A percentile compares a stretch with the other conserved stretches of the same genome.
Evolutionary conservation across 2,797 vertebrate genomes (phyloP).

Genomic region (Delichon dasypus): DNA sequence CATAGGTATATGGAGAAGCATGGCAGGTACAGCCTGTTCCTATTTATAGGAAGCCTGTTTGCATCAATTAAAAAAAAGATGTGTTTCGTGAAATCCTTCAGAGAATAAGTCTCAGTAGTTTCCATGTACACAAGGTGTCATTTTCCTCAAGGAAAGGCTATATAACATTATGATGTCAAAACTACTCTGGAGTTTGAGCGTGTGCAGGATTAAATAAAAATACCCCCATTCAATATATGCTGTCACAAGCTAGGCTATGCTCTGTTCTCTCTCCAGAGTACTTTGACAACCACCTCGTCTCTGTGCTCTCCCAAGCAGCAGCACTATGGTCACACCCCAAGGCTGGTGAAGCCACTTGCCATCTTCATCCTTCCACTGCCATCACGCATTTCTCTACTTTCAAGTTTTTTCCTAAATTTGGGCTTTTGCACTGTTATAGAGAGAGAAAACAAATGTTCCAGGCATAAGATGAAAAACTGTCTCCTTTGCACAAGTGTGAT

Average conservation of each 20-base stretch:
- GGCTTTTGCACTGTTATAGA: neutral
- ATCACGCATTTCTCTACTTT: neutral
- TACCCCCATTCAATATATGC: neutral
- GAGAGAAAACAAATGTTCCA: neutral
- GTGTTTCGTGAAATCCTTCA: neutral
- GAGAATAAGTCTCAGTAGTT: neutral
- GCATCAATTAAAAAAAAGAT: neutral
- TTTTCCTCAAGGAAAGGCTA: neutral
- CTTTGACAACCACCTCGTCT: neutral
- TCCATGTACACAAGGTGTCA: neutral
- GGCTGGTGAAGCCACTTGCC: fast-evolving
- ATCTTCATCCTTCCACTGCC: neutral
- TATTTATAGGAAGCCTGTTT: neutral
- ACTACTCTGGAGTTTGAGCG: neutral
- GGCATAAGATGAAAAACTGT: neutral
- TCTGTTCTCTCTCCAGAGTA: neutral
- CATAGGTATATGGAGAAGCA: neutral
- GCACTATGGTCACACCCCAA: fast-evolving
- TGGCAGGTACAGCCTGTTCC: neutral
- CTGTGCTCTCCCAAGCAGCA: neutral
- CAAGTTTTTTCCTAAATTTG: neutral
- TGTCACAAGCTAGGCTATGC: neutral
- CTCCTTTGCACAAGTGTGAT: neutral
- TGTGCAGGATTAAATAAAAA: neutral
- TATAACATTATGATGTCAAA: neutral